phyloP scores from a whole-genome alignment of 1,140 invertebrate species.

The Euborellia annulipes region DNA sequence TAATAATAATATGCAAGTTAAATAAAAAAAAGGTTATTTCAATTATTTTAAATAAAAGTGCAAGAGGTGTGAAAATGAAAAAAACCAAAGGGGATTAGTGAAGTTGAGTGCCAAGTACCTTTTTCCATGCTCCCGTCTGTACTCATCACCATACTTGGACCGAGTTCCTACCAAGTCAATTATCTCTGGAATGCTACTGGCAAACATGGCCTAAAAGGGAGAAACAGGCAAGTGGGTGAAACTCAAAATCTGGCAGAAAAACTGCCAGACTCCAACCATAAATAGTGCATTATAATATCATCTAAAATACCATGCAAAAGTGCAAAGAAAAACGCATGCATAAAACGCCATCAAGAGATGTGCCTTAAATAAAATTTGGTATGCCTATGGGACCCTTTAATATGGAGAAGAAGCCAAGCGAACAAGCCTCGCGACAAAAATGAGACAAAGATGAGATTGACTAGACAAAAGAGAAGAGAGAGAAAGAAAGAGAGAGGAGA shows the following conservation, averaged over 20 bases:
- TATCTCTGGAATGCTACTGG: conserved; percentile 97
- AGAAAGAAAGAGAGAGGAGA: neutral
- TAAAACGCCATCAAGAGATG: too few species aligned
- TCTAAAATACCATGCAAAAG: conserved; percentile 9
- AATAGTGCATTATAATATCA: neutral
- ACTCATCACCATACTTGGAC: conserved; percentile 94
- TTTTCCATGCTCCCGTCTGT: conserved; percentile 95
- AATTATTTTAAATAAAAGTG: neutral
- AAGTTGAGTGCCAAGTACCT: conserved; percentile 47
- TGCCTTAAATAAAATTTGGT: conserved; percentile 9
- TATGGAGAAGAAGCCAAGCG: neutral
- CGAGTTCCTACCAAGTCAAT: conserved; percentile 95
- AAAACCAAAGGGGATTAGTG: neutral
- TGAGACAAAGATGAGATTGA: conserved; percentile 3
- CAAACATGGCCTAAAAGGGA: conserved; percentile 79
- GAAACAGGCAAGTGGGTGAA: too few species aligned
- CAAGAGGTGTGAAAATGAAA: neutral
- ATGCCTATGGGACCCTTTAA: conserved; percentile 3
- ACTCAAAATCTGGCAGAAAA: too few species aligned
- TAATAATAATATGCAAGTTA: too few species aligned
- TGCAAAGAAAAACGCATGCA: too few species aligned
- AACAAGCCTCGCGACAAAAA: neutral
- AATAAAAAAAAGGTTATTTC: neutral
- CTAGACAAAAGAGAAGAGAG: conserved; percentile 6
- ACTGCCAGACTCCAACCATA: too few species aligned